Percentiles rank a stretch among this genome's conserved stretches.
These are phyloP conservation scores for Aproaerema taeniolella DNA, from an alignment of 2,888 invertebrate species.

Conservation along the genomic window DNA sequence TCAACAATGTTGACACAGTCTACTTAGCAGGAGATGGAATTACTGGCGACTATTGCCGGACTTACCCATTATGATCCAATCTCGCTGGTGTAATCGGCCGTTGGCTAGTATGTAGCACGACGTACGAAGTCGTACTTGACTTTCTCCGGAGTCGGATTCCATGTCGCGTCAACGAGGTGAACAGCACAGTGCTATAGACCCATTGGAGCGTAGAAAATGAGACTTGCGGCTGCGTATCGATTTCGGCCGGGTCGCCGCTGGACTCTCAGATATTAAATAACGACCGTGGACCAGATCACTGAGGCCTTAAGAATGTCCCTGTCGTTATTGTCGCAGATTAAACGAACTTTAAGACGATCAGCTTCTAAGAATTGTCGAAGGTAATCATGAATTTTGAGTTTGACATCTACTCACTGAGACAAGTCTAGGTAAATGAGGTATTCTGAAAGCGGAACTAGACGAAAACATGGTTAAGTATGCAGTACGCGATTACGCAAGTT, in stretches of 20 bases:
- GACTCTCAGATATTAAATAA: constrained; percentile 45
- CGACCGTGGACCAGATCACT: constrained; percentile 37
- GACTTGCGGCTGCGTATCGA: constrained; percentile 49
- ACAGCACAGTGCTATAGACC: constrained; percentile 58
- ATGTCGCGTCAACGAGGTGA: constrained; percentile 67
- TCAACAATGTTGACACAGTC: constrained; percentile 43
- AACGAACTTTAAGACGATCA: too few relatives aligned
- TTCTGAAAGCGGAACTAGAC: constrained; percentile 41
- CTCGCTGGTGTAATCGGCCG: constrained; percentile 51
- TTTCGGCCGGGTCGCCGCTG: constrained; percentile 55
- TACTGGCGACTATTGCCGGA: constrained; percentile 40
- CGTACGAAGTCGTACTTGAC: constrained; percentile 61
- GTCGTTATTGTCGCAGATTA: constrained; percentile 15
- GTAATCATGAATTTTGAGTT: too few relatives aligned
- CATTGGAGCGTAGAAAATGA: constrained; percentile 57
- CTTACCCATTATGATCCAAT: constrained; percentile 64
- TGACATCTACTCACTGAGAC: too few relatives aligned
- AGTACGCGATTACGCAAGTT: constrained; percentile 53
- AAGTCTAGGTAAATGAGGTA: too few relatives aligned
- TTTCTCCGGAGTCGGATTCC: constrained; percentile 67
- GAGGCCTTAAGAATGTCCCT: constrained; percentile 20
- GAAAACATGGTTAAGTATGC: constrained; percentile 52
- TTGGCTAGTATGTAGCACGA: constrained; percentile 52
- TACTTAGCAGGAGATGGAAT: constrained; percentile 41
- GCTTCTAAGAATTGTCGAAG: too few relatives aligned